phyloP scores from a whole-genome alignment of 2,888 invertebrate species.

The Dascillus cervinus region DNA sequence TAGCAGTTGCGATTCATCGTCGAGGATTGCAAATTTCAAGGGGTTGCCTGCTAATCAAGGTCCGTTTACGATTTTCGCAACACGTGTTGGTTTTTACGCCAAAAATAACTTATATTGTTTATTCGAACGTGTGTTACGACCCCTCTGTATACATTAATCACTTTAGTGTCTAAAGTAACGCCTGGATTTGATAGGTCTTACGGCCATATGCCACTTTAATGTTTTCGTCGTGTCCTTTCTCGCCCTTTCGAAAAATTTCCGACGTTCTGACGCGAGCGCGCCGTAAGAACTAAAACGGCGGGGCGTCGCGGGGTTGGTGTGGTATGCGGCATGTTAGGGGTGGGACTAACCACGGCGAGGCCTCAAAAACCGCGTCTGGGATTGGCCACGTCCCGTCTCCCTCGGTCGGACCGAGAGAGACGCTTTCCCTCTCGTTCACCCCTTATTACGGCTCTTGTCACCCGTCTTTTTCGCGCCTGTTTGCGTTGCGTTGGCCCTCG shows the following conservation, averaged over 20 bases:
- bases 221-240: neutral
- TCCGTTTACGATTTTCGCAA: too few relatives aligned
- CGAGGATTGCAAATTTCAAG: too few relatives aligned
- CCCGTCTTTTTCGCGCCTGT: constrained; percentile 9
- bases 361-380: constrained; percentile 46
- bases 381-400: constrained; percentile 34
- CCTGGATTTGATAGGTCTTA: too few relatives aligned
- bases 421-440: constrained; percentile 10
- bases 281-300: constrained; percentile 17
- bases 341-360: constrained; percentile 44
- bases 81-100: too few relatives aligned
- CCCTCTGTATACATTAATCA: too few relatives aligned
- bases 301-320: constrained; percentile 33
- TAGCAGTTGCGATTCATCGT: too few relatives aligned
- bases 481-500: constrained; percentile 5
- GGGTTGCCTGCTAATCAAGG: too few relatives aligned
- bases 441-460: constrained; percentile 2
- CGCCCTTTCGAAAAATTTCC: neutral
- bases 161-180: too few relatives aligned
- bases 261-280: constrained; percentile 2
- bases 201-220: too few relatives aligned
- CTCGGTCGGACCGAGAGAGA: too few relatives aligned
- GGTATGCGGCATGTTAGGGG: constrained; percentile 43
- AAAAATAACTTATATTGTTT: too few relatives aligned
- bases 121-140: too few relatives aligned